Base-by-base conservation (phyloP, 1,140 invertebrate genomes). In the Zaprionus vittiger region DNA sequence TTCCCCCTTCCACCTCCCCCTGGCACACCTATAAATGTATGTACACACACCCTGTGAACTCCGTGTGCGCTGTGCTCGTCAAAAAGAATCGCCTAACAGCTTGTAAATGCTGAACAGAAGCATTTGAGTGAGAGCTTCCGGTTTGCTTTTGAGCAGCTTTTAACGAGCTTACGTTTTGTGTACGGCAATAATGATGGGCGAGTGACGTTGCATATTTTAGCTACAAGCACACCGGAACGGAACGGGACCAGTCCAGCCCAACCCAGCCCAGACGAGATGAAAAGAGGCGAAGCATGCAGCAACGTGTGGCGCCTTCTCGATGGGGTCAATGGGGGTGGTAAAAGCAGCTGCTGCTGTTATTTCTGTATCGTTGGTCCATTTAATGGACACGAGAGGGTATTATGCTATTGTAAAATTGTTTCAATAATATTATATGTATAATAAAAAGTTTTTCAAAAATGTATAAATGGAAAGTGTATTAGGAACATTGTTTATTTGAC, bases 181-280 rank as follows among this genome's bases (percentile, higher is more conserved):
- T 59, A 64, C 55, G 61, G 67, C 70, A 73, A 73, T 74, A 83
- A 87, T 89, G 81, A 79, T 74, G 84, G 64, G 54, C 70, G 41
- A 81, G 83, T 87, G 83, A 87, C 81, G 81, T 60, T 71, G 84
- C 83, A 83, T 81, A 89, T 81, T 89, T 87, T 62, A 49, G 60
- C 22, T 41, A 52, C 37, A 63, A 38, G 22, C 37, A 59, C 75
- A 63, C 57, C 41, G 65, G 64, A 52, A 41, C 31, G 15, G 41
- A 26, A 12, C 2, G 12, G n/a, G n/a, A n/a, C 20, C 47, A 22
- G 3, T 1, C 15, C 47, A 22, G 9, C 3, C n/a, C 24, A 28
- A 7, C 7, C 28, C 28, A 22, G 9, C 5, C 5, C 47, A 11
- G 61, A 47, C 11, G 28, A 31, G 44, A 17, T 20, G 37, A 61